phyloP scores from a whole-genome alignment of 53 echinoderm and acorn worm genomes.

The Mesocentrotus franciscanus region DNA sequence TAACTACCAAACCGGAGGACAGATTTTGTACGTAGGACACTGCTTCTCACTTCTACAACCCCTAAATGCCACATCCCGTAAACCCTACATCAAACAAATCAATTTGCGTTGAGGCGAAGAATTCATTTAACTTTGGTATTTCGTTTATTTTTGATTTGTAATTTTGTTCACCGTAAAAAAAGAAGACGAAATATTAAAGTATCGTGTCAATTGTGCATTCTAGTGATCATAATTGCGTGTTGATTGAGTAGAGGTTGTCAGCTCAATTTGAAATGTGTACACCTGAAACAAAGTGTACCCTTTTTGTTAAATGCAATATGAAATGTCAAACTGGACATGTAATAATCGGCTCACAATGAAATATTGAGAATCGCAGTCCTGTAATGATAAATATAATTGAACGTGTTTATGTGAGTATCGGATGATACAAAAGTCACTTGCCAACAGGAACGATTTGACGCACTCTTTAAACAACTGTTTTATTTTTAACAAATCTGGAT shows the following conservation, averaged over 20 bases:
- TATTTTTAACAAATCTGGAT: no score
- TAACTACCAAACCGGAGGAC: background rate
- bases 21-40: background rate
- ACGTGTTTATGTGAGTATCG: no score
- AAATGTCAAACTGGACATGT: no score
- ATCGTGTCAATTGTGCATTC: background rate
- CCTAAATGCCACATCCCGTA: background rate
- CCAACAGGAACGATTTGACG: no score
- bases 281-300: no score
- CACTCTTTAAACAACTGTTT: no score
- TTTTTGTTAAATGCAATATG: no score
- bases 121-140: background rate
- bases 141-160: background rate
- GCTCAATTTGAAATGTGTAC: background rate
- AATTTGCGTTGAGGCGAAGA: background rate
- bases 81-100: constrained; percentile 36
- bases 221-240: background rate
- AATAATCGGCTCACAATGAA: no score
- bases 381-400: no score
- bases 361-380: no score
- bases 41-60: no score
- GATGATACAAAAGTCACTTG: no score
- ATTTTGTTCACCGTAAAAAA: background rate
- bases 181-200: background rate
- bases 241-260: background rate